Conservation (phyloP, 2,113 vertebrate genomes). For the Ceyx cyanopectus region DNA sequence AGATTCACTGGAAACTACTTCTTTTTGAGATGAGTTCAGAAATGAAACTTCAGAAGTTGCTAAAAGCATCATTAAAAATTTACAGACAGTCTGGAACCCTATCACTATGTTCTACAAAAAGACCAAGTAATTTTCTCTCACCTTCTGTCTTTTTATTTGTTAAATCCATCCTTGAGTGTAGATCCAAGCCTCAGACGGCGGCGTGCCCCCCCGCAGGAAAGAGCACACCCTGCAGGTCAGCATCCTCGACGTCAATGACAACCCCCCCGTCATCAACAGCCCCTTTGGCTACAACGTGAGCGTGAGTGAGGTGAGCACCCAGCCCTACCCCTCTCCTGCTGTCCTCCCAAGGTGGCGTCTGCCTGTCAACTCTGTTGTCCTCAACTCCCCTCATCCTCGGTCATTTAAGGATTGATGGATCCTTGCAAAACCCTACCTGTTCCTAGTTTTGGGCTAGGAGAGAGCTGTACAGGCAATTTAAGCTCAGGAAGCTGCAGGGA, state of each 20-base stretch:
- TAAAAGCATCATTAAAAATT: conserved; percentile 51
- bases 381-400: too few species aligned
- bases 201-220: conserved; percentile 85
- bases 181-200: conserved; percentile 90
- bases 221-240: conserved; percentile 88
- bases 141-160: background rate
- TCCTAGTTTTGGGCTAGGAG: background rate
- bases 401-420: background rate
- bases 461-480: background rate
- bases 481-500: background rate
- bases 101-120: background rate
- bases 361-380: too few species aligned
- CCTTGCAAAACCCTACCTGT: background rate
- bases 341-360: too few species aligned
- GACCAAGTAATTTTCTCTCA: background rate
- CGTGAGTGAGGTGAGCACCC: conserved; percentile 87
- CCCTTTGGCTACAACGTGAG: conserved; percentile 92
- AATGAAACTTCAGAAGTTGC: conserved; percentile 46
- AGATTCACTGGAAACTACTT: background rate
- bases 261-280: conserved; percentile 87
- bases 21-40: conserved; percentile 5
- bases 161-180: conserved; percentile 16
- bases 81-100: background rate
- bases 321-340: too few species aligned
- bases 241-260: conserved; percentile 93